Evolutionary conservation across 2,113 vertebrate species (phyloP).

Genomic region (Deroptyus accipitrinus): DNA sequence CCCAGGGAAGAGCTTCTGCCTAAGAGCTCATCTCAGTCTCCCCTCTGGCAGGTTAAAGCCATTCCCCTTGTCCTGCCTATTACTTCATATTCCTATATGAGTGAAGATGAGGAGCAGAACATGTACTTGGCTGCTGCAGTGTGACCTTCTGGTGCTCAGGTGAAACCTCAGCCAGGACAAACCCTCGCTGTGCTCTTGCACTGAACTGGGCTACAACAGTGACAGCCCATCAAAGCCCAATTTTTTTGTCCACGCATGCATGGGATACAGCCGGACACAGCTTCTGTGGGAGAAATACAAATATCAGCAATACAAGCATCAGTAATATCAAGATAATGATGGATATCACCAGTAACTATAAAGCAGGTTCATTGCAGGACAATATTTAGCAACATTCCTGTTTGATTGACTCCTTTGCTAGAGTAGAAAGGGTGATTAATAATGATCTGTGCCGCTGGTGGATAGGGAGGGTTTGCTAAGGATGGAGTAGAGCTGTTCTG

Average conservation of each 20-base stretch:
- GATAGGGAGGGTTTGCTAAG: background rate
- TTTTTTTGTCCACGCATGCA: background rate
- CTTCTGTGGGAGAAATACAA: background rate
- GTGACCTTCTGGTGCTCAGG: background rate
- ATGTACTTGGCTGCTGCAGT: accelerated
- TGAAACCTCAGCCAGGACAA: background rate
- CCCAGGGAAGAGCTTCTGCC: background rate
- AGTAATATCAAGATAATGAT: background rate
- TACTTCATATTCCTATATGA: background rate
- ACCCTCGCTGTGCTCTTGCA: too few relatives aligned
- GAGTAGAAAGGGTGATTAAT: background rate
- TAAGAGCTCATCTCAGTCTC: background rate
- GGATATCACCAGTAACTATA: background rate
- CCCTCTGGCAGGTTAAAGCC: background rate
- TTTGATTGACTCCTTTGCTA: background rate
- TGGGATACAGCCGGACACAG: background rate
- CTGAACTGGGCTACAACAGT: too few relatives aligned
- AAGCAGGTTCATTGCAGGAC: background rate
- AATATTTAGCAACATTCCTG: background rate
- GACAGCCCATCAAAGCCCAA: background rate
- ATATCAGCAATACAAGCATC: background rate
- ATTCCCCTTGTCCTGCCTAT: background rate
- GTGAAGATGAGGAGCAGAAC: background rate
- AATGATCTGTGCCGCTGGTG: background rate
- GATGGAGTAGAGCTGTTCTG: background rate